Evolutionary conservation across 2,113 vertebrate species (phyloP).

Genomic region (Microcebus jonahi): DNA sequence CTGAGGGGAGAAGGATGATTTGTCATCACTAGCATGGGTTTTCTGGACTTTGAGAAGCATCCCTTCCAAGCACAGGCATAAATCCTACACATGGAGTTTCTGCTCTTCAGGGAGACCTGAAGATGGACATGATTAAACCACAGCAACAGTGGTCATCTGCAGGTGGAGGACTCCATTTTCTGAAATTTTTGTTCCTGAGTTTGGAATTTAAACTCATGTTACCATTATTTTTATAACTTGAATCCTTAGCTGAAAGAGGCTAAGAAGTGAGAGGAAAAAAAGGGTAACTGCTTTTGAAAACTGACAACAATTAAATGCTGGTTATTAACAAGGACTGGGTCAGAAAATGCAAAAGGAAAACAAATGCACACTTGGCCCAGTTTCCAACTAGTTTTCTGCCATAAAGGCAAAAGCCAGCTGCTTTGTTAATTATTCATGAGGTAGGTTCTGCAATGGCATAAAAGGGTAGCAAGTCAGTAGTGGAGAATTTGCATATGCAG

Average conservation of each 20-base stretch:
- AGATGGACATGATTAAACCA: not conserved
- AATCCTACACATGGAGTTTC: accelerated
- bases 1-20: not conserved
- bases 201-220: not conserved
- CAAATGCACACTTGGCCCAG: slow-evolving; percentile 78
- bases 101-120: not conserved
- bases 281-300: slow-evolving; percentile 66
- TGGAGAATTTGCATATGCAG: slow-evolving; percentile 81
- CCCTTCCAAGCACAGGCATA: not conserved
- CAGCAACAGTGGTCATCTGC: accelerated
- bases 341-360: slow-evolving; percentile 77
- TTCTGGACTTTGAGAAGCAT: not conserved
- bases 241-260: not conserved
- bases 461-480: slow-evolving; percentile 76
- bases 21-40: not conserved
- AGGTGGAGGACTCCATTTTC: not conserved
- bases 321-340: slow-evolving; percentile 73
- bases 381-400: slow-evolving; percentile 82
- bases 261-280: slow-evolving; percentile 10
- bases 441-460: slow-evolving; percentile 73
- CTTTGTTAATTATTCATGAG: slow-evolving; percentile 85
- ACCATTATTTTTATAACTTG: not conserved
- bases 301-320: slow-evolving; percentile 9
- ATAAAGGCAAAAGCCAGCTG: slow-evolving; percentile 85
- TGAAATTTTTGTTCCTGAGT: not conserved